These are phyloP conservation scores for Leuciscus waleckii DNA, from an alignment of 2,797 vertebrate genomes.

Conservation along the genomic window DNA sequence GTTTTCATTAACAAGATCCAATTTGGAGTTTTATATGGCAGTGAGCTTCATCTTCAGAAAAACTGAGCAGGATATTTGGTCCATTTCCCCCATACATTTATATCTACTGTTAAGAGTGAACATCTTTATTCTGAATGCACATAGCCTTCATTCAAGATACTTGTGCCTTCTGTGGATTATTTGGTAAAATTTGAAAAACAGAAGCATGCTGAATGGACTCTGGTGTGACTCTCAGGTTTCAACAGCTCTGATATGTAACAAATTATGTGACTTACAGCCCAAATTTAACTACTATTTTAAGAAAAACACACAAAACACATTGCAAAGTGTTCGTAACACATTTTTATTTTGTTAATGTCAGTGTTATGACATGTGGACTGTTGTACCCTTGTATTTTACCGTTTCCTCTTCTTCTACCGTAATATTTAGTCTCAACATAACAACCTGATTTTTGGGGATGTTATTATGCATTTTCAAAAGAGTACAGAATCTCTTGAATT, in stretches of 20 bases:
- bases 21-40: background rate
- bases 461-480: no score
- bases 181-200: background rate
- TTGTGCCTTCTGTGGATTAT: background rate
- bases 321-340: background rate
- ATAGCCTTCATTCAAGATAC: background rate
- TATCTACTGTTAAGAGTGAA: background rate
- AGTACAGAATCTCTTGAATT: no score
- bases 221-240: background rate
- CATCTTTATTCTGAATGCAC: background rate
- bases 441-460: no score
- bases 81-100: background rate
- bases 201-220: background rate
- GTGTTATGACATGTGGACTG: background rate
- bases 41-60: background rate
- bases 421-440: background rate
- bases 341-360: background rate
- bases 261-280: background rate
- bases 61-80: background rate
- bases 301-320: background rate
- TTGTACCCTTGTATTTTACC: background rate
- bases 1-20: conserved; percentile 1
- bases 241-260: background rate
- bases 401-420: background rate
- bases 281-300: background rate